phyloP scores from a whole-genome alignment of 1,140 invertebrate genomes.

The Bombus vancouverensis region DNA sequence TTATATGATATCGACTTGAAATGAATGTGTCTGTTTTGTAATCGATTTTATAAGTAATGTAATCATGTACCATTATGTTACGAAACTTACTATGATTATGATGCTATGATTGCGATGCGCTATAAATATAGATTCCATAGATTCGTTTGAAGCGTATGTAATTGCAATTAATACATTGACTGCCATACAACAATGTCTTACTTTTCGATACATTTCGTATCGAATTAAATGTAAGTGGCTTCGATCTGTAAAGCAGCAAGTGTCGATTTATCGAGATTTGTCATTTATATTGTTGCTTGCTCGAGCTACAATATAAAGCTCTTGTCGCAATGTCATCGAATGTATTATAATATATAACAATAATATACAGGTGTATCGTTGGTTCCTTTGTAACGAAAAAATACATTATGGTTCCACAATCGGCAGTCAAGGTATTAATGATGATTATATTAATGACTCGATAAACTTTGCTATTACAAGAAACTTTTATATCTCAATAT shows the following conservation, averaged over 20 bases:
- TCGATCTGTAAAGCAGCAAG: constrained; percentile 1
- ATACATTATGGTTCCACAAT: constrained; percentile 36
- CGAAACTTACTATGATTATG: constrained; percentile 58
- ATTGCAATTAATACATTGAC: constrained; percentile 63
- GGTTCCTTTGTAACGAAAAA: constrained; percentile 49
- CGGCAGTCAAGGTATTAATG: constrained; percentile 51
- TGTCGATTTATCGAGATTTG: constrained; percentile 23
- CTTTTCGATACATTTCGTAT: constrained; percentile 38
- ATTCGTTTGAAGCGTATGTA: constrained; percentile 50
- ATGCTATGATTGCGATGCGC: constrained; percentile 62
- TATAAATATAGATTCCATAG: constrained; percentile 57
- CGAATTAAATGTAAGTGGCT: constrained; percentile 32
- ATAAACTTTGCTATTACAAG: constrained; percentile 62
- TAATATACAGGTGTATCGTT: constrained; percentile 38
- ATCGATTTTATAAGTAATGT: constrained; percentile 48
- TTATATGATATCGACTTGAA: constrained; percentile 44
- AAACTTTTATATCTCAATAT: constrained; percentile 66
- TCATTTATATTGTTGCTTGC: constrained; percentile 27
- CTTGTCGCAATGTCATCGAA: constrained; percentile 1
- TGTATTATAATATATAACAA: constrained; percentile 33
- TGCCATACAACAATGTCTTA: constrained; percentile 45
- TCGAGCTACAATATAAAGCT: constrained; percentile 18
- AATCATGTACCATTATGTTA: constrained; percentile 52
- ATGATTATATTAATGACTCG: constrained; percentile 61
- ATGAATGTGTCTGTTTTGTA: constrained; percentile 53